Evolutionary conservation across 2,888 invertebrate genomes (phyloP).

Genomic region (Heliconius cydno): DNA sequence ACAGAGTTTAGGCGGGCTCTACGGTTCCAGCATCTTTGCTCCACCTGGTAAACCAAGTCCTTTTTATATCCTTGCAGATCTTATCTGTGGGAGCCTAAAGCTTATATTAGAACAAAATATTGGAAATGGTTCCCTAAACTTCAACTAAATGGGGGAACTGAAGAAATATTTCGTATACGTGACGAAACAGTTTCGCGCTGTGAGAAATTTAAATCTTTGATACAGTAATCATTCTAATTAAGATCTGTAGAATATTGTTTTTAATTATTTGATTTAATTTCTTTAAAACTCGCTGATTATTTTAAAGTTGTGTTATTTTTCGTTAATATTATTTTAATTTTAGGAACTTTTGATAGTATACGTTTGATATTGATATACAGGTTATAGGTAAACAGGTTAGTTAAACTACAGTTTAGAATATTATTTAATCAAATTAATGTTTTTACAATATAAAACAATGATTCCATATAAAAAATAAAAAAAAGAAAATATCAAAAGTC

Average conservation of each 20-base stretch:
- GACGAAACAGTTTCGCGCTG: conserved; percentile 40
- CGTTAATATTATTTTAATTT: background rate
- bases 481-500: background rate
- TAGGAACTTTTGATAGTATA: background rate
- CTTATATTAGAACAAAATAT: conserved; percentile 21
- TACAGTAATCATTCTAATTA: conserved; percentile 36
- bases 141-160: conserved; percentile 21
- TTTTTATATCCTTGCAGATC: conserved; percentile 28
- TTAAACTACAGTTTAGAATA: too few relatives aligned
- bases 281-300: background rate
- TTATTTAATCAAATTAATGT: background rate
- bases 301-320: background rate
- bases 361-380: too few relatives aligned
- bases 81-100: conserved; percentile 27
- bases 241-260: conserved; percentile 12
- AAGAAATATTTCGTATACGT: conserved; percentile 43
- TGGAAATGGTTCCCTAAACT: conserved; percentile 14
- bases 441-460: background rate
- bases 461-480: background rate
- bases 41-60: conserved; percentile 55
- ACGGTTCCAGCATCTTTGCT: conserved; percentile 61
- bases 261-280: conserved; percentile 15
- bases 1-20: conserved; percentile 76
- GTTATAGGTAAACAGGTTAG: too few relatives aligned
- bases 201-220: conserved; percentile 33